Evolutionary conservation across 2,113 vertebrate species (phyloP).

Genomic region (Origma solitaria): DNA sequence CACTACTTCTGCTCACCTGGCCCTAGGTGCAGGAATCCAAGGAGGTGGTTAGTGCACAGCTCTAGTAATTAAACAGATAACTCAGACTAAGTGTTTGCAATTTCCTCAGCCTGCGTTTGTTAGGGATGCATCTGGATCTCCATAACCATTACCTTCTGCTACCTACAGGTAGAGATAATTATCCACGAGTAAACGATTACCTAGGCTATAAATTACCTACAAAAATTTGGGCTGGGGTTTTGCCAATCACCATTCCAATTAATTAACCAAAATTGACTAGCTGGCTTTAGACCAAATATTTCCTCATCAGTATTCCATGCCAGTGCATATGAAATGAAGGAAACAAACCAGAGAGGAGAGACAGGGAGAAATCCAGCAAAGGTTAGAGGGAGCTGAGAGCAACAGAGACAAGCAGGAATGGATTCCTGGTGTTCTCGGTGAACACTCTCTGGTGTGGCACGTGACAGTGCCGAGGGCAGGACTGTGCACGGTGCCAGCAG

Average conservation of each 20-base stretch:
- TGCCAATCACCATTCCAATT: slow-evolving; percentile 69
- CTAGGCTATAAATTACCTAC: slow-evolving; percentile 66
- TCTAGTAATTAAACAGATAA: slow-evolving; percentile 49
- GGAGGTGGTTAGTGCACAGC: neutral
- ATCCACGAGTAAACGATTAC: slow-evolving; percentile 58
- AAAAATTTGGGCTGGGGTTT: slow-evolving; percentile 69
- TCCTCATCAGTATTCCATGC: slow-evolving; percentile 56
- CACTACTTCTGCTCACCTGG: neutral
- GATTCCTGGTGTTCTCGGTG: neutral
- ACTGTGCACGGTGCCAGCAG: fast-evolving
- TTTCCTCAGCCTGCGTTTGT: neutral
- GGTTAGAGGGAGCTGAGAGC: neutral
- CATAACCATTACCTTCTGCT: slow-evolving; percentile 55
- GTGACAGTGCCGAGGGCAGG: fast-evolving
- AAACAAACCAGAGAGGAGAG: slow-evolving; percentile 13
- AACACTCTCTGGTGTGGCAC: fast-evolving
- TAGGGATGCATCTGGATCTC: slow-evolving; percentile 38
- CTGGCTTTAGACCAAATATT: slow-evolving; percentile 60
- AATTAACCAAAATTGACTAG: slow-evolving; percentile 67
- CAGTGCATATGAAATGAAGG: neutral
- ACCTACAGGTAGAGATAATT: slow-evolving; percentile 64
- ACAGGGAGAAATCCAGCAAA: neutral
- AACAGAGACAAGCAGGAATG: neutral
- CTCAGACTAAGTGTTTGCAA: slow-evolving; percentile 28
- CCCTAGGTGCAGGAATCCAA: neutral